Percentiles rank a stretch among this genome's conserved stretches.
These are phyloP conservation scores for Platyscapa corneri DNA, from an alignment of 1,140 invertebrate genomes.

Conservation along the genomic window DNA sequence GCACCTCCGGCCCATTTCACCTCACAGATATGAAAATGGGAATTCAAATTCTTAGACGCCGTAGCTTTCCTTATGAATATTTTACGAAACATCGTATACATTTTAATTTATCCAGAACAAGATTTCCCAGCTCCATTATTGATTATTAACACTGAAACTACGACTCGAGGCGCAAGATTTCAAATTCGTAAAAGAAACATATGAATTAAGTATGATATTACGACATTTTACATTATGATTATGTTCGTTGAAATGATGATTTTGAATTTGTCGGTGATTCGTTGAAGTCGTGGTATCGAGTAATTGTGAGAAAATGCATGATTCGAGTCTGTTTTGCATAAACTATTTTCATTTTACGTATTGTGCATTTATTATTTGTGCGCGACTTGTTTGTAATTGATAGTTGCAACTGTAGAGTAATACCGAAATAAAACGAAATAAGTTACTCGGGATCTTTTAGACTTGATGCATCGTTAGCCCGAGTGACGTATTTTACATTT, in stretches of 20 bases:
- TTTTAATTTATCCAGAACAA: constrained; percentile 16
- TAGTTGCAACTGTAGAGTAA: neutral
- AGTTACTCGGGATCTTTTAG: too few relatives aligned
- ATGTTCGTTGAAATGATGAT: constrained; percentile 22
- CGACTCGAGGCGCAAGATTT: constrained; percentile 6
- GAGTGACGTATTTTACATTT: too few relatives aligned
- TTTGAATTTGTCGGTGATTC: neutral
- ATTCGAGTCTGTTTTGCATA: constrained; percentile 32
- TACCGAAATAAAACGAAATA: too few relatives aligned
- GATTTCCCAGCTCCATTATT: constrained; percentile 42
- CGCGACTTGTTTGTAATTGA: too few relatives aligned
- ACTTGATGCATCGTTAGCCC: too few relatives aligned
- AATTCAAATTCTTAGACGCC: constrained; percentile 28
- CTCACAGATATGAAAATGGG: constrained; percentile 41
- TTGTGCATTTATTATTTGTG: too few relatives aligned
- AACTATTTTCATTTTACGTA: neutral
- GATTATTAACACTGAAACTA: constrained; percentile 27
- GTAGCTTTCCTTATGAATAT: neutral
- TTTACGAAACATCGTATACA: neutral
- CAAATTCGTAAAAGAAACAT: neutral
- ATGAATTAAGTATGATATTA: constrained; percentile 10
- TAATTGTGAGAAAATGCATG: constrained; percentile 21
- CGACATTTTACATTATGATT: constrained; percentile 45
- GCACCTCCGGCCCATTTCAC: constrained; percentile 70
- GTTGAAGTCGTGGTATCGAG: neutral